A percentile compares a stretch with the other conserved stretches of the same genome.
Conservation (phyloP, 2,888 invertebrate species). For the Troides aeacus region DNA sequence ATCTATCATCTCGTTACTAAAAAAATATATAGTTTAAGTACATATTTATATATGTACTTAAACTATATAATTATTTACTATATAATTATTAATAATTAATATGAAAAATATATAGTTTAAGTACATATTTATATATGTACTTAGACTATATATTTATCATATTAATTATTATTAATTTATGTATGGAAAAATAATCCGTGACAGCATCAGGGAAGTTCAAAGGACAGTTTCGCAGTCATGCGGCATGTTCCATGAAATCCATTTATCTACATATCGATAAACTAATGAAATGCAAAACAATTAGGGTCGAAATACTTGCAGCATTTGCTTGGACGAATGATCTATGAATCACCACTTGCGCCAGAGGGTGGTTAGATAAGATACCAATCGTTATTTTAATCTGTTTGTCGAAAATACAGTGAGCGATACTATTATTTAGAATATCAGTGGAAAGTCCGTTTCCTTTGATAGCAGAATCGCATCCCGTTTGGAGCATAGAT, state of each 20-base stretch:
- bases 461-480: constrained; percentile 60
- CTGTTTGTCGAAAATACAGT: constrained; percentile 53
- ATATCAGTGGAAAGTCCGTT: constrained; percentile 60
- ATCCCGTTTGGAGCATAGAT: constrained; percentile 62
- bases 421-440: constrained; percentile 58
- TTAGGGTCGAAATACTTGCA: constrained; percentile 1
- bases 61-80: no score
- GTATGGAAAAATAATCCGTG: constrained; percentile 1
- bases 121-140: no score
- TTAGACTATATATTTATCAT: no score
- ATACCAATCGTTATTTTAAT: constrained; percentile 48
- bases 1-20: no score
- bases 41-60: no score
- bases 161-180: no score
- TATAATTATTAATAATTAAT: no score
- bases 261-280: constrained; percentile 10
- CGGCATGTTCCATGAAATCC: constrained; percentile 12
- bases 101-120: no score
- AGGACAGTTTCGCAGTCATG: constrained; percentile 10
- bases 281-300: constrained; percentile 1
- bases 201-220: constrained; percentile 13
- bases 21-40: no score
- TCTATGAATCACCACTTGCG: constrained; percentile 29
- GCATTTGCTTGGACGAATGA: not conserved
- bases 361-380: constrained; percentile 41